Base-by-base conservation (phyloP, 1,140 invertebrate genomes). In the Whitmania pigra region DNA sequence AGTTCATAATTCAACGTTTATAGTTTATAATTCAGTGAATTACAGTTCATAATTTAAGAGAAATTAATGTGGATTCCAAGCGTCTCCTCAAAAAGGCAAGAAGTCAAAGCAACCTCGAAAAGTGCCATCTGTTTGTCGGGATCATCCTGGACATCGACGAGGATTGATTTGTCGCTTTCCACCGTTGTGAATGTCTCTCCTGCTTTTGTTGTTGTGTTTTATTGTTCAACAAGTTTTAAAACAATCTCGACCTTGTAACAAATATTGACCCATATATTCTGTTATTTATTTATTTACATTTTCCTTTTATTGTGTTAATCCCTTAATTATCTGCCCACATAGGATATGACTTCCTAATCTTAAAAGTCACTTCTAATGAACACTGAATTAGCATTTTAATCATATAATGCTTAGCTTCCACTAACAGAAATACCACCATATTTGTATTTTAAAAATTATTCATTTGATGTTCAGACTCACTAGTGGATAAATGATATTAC, bases 91-190 rank as follows among this genome's bases (percentile, higher is more conserved):
- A n/a, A 7, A 2, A 63, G n/a, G 18, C 18, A 63, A 63, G 22
- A 63, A 63, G 18, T 31, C 22, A 63, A 25, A 63, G 29, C 22
- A 63, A 63, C 57, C 57, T 63, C 57, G 22, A 63, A 63, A 11
- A 63, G 29, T 3, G 57, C 57, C 57, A 63, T 63, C 11, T 22
- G 57, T n/a, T 63, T 63, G 29, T 63, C 57, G 22, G 57, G 57
- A 13, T 63, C 57, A 63, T 63, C 57, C 18, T 63, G 57, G 6
- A 63, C 18, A n/a, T 63, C 57, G 22, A 63, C 57, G 29, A 63
- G 57, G 29, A 25, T 17, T n/a, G 57, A 63, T 63, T 63, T 63
- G 29, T 63, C 57, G 22, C 29, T 22, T 18, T 63, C 57, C 22
- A 63, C 57, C 22, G 57, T 63, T 15, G 57, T 63, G 29, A 63